Conservation (phyloP, 2,113 vertebrate genomes). For the Barbus barbus region DNA sequence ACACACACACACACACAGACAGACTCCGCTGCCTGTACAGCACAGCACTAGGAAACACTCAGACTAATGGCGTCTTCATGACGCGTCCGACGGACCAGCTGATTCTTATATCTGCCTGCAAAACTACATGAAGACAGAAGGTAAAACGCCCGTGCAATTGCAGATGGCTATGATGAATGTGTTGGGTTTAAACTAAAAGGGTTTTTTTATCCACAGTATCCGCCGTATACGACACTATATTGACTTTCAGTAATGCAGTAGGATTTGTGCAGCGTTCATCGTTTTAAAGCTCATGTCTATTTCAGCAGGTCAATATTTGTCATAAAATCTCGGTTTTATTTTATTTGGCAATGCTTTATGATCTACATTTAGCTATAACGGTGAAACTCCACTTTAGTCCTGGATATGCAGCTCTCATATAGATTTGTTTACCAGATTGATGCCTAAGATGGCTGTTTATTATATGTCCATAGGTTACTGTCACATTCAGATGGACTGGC, state of each 20-base stretch:
- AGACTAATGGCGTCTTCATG: constrained; percentile 77
- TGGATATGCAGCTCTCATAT: not conserved
- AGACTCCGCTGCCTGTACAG: too few species aligned
- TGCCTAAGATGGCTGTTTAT: constrained; percentile 16
- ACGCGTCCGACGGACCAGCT: constrained; percentile 62
- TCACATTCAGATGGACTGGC: not conserved
- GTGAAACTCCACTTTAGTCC: not conserved
- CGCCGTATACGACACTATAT: not conserved
- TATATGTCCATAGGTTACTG: not conserved
- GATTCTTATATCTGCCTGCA: constrained; percentile 61
- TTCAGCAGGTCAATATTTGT: not conserved
- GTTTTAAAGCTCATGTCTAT: not conserved
- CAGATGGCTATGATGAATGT: not conserved
- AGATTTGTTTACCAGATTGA: not conserved
- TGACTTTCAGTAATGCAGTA: constrained; percentile 2
- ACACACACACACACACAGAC: not conserved
- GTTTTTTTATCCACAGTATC: not conserved
- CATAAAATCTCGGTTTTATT: not conserved
- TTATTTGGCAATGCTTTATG: not conserved
- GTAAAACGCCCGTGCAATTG: constrained; percentile 59
- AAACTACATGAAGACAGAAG: constrained; percentile 54
- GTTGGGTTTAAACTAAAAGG: not conserved
- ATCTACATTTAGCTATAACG: not conserved
- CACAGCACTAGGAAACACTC: constrained; percentile 55
- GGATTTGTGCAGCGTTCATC: constrained; percentile 4